phyloP scores from a whole-genome alignment of 2,888 invertebrate genomes.

The Endotricha flammealis region DNA sequence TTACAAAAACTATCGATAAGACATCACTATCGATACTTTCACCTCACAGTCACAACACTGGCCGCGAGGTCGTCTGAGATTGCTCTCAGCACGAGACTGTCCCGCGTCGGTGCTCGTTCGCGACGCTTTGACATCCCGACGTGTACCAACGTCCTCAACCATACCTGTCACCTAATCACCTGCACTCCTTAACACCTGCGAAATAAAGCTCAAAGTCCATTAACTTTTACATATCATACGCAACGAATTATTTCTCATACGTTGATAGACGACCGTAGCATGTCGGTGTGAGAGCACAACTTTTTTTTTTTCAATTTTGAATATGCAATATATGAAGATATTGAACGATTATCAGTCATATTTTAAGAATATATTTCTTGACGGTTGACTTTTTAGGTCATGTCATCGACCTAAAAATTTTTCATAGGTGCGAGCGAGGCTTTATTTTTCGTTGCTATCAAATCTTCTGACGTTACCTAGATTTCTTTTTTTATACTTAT shows the following conservation, averaged over 20 bases:
- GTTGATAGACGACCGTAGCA: constrained; percentile 70
- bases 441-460: too few relatives aligned
- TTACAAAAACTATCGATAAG: constrained; percentile 23
- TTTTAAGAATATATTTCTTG: constrained; percentile 41
- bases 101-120: constrained; percentile 75
- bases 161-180: constrained; percentile 17
- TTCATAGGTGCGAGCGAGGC: too few relatives aligned
- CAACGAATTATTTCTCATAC: constrained; percentile 39
- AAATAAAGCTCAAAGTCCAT: constrained; percentile 27
- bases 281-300: constrained; percentile 51
- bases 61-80: constrained; percentile 62
- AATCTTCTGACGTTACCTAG: too few relatives aligned
- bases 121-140: constrained; percentile 78
- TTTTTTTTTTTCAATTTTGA: constrained; percentile 54
- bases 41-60: constrained; percentile 40
- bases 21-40: constrained; percentile 31
- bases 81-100: constrained; percentile 78
- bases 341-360: constrained; percentile 69
- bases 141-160: constrained; percentile 32
- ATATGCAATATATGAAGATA: constrained; percentile 71
- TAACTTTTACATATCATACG: constrained; percentile 11
- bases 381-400: constrained; percentile 39
- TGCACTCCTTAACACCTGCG: constrained; percentile 23
- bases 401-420: constrained; percentile 26
- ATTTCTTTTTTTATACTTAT: too few relatives aligned